Conservation (phyloP, 2,888 invertebrate species). For the Epistrophe eligans region DNA sequence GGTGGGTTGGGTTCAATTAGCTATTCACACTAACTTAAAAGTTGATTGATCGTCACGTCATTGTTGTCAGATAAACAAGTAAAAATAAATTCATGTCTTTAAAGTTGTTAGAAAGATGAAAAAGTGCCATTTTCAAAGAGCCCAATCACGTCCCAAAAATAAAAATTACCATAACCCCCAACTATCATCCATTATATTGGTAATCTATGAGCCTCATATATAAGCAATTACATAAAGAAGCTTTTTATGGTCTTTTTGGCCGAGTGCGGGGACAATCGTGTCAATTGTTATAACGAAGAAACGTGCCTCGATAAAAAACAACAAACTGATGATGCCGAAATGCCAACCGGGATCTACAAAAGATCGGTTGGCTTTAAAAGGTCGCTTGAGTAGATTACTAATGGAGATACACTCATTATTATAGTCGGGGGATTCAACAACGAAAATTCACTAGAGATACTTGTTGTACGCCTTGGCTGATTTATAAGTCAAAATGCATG, state of each 20-base stretch:
- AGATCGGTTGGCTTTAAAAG: conserved; percentile 55
- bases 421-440: conserved; percentile 30
- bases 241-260: conserved; percentile 52
- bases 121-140: conserved; percentile 54
- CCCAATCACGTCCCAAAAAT: conserved; percentile 55
- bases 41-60: conserved; percentile 50
- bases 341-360: conserved; percentile 56
- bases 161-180: conserved; percentile 55
- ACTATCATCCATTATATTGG: conserved; percentile 34
- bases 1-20: conserved; percentile 66
- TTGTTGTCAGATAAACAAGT: conserved; percentile 29
- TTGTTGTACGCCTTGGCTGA: conserved; percentile 41
- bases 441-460: conserved; percentile 34
- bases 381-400: conserved; percentile 69
- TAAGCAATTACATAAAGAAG: conserved; percentile 62
- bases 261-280: conserved; percentile 38
- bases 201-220: conserved; percentile 4
- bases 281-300: conserved; percentile 53
- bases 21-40: conserved; percentile 41
- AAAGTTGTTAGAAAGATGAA: conserved; percentile 39
- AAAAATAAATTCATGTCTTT: conserved; percentile 46
- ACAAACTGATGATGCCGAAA: conserved; percentile 34
- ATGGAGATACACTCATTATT: conserved; percentile 45
- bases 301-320: conserved; percentile 16
- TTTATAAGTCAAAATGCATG: conserved; percentile 66